A percentile compares a stretch with the other conserved stretches of the same genome.
phyloP scores from a whole-genome alignment of 1,140 invertebrate species.

The Bemisia tabaci region DNA sequence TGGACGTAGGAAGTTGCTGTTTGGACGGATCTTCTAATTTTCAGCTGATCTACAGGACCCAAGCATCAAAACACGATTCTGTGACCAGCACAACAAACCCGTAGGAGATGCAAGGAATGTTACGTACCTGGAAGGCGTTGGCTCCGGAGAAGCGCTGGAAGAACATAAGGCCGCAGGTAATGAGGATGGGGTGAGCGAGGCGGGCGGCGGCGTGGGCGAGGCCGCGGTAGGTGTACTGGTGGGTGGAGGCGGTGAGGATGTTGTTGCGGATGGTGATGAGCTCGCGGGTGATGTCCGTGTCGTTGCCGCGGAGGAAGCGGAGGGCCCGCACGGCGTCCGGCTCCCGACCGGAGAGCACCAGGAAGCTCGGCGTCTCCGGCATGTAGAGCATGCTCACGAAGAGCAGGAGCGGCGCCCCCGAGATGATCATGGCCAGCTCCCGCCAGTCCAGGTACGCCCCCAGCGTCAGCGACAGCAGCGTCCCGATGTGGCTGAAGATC shows the following conservation, averaged over 20 bases:
- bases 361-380: constrained; percentile 69
- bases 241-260: constrained; percentile 34
- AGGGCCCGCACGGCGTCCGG: constrained; percentile 59
- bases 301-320: constrained; percentile 57
- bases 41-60: no score
- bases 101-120: no score
- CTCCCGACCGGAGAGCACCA: constrained; percentile 56
- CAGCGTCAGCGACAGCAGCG: constrained; percentile 62
- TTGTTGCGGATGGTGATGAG: constrained; percentile 48
- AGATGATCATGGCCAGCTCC: constrained; percentile 58
- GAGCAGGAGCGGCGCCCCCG: constrained; percentile 52
- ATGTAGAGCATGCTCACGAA: constrained; percentile 51
- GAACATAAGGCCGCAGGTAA: constrained; percentile 70
- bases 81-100: no score
- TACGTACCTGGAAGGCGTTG: constrained; percentile 67
- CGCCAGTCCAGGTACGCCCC: constrained; percentile 71
- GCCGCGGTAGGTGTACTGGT: constrained; percentile 22
- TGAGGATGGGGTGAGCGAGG: constrained; percentile 50
- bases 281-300: constrained; percentile 56
- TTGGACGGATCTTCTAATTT: no score
- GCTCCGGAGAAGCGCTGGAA: constrained; percentile 71
- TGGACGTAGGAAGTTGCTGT: no score
- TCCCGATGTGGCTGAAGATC: constrained; percentile 68
- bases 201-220: constrained; percentile 39
- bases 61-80: no score